These are phyloP conservation scores for Odontocolon sp. DNA, from an alignment of 2,888 invertebrate genomes.

Conservation along the genomic window DNA sequence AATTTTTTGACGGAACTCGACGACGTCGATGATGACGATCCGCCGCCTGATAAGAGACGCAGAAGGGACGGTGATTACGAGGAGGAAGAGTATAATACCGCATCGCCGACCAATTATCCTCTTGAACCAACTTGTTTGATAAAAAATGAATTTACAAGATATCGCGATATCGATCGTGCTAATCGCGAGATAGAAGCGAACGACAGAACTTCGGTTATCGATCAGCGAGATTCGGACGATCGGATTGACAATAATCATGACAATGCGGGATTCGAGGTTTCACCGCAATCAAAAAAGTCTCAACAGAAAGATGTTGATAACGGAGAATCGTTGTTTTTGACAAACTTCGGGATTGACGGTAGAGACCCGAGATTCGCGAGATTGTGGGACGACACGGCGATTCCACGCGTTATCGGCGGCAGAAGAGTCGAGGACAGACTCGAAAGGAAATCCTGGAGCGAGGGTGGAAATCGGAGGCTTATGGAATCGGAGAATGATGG, in stretches of 20 bases:
- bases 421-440: constrained; percentile 27
- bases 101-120: constrained; percentile 50
- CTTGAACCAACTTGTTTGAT: constrained; percentile 64
- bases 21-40: constrained; percentile 63
- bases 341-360: constrained; percentile 3
- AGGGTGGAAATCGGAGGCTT: constrained; percentile 41
- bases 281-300: constrained; percentile 27
- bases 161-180: constrained; percentile 34
- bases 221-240: constrained; percentile 29
- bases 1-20: constrained; percentile 76
- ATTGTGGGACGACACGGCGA: constrained; percentile 13
- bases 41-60: constrained; percentile 39
- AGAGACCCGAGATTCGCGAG: constrained; percentile 44
- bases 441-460: constrained; percentile 64
- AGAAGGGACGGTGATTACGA: constrained; percentile 39
- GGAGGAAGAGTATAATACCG: not conserved
- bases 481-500: constrained; percentile 9
- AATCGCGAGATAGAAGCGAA: constrained; percentile 54
- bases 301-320: not conserved
- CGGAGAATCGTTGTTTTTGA: not conserved
- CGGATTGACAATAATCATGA: constrained; percentile 41
- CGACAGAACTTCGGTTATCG: constrained; percentile 29
- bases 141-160: constrained; percentile 23
- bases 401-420: not conserved
- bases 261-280: constrained; percentile 51